Conservation (phyloP, 1,140 invertebrate genomes). For the Goniozus legneri region DNA sequence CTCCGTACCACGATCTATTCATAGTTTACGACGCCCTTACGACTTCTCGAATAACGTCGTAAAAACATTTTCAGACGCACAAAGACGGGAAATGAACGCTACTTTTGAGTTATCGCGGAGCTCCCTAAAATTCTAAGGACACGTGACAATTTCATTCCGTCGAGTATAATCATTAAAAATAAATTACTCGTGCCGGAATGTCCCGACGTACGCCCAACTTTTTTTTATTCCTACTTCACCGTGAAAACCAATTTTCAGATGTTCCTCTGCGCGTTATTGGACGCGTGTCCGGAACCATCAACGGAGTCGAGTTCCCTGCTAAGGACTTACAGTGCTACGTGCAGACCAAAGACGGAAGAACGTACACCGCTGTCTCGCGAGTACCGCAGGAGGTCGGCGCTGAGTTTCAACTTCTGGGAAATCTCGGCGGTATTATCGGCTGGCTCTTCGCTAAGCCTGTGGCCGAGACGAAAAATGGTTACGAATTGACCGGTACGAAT, state of each 20-base stretch:
- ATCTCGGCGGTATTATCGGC: slow-evolving; percentile 77
- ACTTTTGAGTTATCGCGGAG: too few relatives aligned
- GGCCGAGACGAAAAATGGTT: slow-evolving; percentile 77
- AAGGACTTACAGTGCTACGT: slow-evolving; percentile 91
- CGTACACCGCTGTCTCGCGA: slow-evolving; percentile 86
- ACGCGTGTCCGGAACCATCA: slow-evolving; percentile 75
- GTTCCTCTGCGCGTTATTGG: slow-evolving; percentile 82
- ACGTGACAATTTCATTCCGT: too few relatives aligned
- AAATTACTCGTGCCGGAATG: too few relatives aligned
- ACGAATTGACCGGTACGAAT: slow-evolving; percentile 68
- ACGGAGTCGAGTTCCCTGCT: slow-evolving; percentile 68
- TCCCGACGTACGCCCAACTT: neutral
- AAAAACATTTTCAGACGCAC: slow-evolving; percentile 20
- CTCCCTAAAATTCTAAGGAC: too few relatives aligned
- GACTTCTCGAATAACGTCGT: slow-evolving; percentile 27
- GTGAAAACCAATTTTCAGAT: slow-evolving; percentile 52
- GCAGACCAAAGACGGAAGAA: slow-evolving; percentile 80
- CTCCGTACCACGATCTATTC: too few relatives aligned
- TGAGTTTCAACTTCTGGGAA: slow-evolving; percentile 74
- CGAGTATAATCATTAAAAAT: too few relatives aligned
- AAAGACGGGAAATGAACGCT: neutral
- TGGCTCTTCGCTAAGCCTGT: slow-evolving; percentile 88
- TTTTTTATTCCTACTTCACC: neutral
- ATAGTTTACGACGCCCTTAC: slow-evolving; percentile 34
- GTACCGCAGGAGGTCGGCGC: slow-evolving; percentile 70